Base-by-base conservation (phyloP, 2,113 vertebrate genomes). In the Psophia crepitans region DNA sequence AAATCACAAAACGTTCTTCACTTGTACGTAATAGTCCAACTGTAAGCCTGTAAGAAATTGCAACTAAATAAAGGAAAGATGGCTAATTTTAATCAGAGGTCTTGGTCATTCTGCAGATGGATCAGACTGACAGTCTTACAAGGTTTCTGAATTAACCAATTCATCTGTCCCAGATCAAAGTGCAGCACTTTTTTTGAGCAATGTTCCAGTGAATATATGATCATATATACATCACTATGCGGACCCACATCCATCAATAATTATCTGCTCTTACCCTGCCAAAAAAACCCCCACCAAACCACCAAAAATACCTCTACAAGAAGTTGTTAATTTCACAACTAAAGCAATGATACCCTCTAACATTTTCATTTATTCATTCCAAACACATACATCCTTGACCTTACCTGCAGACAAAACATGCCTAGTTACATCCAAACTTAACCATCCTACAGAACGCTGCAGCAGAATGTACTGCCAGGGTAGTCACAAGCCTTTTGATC, bases 271-370 rank as follows among this genome's bases (percentile, higher is more conserved):
- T 30, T 41, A 54, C 4, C 16, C 24, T 41, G 46, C 5, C 11
- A 70, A 75, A 79, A 65, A 32, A 41, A 3, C 0, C 0, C 3
- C 33, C n/a, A n/a, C n/a, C n/a, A n/a, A n/a, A n/a, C n/a, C n/a
- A n/a, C n/a, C n/a, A n/a, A n/a, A n/a, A n/a, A n/a, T n/a, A n/a
- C n/a, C 61, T 43, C 43, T 63, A 46, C 22, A 56, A 32, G 54
- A 57, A 20, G 18, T 30, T 53, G 22, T 49, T 61, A 20, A 65
- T 60, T 74, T 63, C 33, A 54, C 32, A 87, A 16, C 17, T 12
- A 32, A 57, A 16, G 11, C 24, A 33, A 27, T 8, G 1, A 43
- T 60, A 56, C 33, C 12, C 20, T 23, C 15, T 26, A 60, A 73
- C 1, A 7, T 43, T 69, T 93, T 32, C 37, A 32, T 30, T 48